These are phyloP conservation scores for Oenanthe oenanthe DNA, from an alignment of 2,113 vertebrate species.

Conservation along the genomic window DNA sequence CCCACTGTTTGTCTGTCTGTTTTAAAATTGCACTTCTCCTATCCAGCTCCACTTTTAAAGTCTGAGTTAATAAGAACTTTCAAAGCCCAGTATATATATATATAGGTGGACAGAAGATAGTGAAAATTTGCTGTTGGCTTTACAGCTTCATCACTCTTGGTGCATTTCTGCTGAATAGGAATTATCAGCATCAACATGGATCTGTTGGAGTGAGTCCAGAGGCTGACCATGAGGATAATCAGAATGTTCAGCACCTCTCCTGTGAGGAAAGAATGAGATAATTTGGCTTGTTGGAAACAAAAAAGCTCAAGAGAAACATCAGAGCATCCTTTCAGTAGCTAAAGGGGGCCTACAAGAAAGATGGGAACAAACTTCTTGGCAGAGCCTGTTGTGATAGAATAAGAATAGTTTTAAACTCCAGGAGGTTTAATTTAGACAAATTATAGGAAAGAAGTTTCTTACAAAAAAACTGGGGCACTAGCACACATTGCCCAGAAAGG, in stretches of 20 bases:
- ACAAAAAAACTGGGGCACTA: not conserved
- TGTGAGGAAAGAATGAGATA: not conserved
- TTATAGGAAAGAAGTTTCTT: not conserved
- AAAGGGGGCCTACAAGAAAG: not conserved
- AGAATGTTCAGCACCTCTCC: not conserved
- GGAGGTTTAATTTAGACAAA: not conserved
- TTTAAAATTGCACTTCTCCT: not conserved
- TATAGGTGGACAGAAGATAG: not conserved
- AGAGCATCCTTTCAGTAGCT: not conserved
- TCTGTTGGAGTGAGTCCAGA: fast-evolving
- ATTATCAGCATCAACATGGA: too few species aligned
- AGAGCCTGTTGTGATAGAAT: not conserved
- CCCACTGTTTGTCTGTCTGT: not conserved
- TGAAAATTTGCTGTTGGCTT: not conserved
- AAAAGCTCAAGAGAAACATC: not conserved
- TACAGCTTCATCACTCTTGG: not conserved
- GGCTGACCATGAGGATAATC: not conserved
- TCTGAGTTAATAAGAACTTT: not conserved
- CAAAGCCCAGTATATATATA: not conserved
- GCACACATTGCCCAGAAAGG: not conserved
- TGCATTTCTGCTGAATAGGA: not conserved
- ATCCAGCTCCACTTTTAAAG: not conserved
- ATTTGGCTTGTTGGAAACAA: not conserved
- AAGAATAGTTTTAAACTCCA: not conserved
- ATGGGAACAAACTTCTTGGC: not conserved